Evolutionary conservation across 37 sponge, comb jelly and placozoan genomes (phyloP).

Genomic region (Theonella swinhoei): DNA sequence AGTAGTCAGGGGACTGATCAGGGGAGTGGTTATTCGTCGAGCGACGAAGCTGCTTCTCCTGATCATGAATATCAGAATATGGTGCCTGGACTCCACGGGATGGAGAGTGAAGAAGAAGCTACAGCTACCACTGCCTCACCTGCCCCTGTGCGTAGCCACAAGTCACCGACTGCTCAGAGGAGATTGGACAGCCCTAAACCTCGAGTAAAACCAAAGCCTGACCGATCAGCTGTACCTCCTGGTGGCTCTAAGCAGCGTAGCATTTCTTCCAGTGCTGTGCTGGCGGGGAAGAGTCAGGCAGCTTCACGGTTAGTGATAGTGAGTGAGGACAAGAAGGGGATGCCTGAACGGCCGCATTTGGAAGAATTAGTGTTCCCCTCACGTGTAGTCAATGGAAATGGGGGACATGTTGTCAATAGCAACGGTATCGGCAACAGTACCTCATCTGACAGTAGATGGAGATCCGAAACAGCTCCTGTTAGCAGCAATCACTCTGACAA

Average conservation of each 20-base stretch:
- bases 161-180: too few relatives aligned
- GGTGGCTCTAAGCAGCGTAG: background rate
- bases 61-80: background rate
- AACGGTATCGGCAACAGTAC: background rate
- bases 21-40: too few relatives aligned
- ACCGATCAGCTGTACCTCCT: background rate
- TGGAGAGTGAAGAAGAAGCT: background rate
- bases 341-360: background rate
- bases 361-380: background rate
- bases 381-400: background rate
- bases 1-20: background rate
- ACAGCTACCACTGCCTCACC: background rate
- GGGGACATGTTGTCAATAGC: background rate
- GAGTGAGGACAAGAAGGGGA: background rate
- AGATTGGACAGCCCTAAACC: background rate
- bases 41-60: background rate
- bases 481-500: background rate
- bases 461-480: background rate
- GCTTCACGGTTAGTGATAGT: background rate
- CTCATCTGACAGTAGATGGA: background rate
- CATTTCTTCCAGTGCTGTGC: background rate
- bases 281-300: background rate
- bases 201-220: background rate
- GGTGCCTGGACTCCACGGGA: background rate
- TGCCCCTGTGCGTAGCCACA: background rate